phyloP scores from a whole-genome alignment of 2,113 vertebrate species.

The Circaetus cinerascens region DNA sequence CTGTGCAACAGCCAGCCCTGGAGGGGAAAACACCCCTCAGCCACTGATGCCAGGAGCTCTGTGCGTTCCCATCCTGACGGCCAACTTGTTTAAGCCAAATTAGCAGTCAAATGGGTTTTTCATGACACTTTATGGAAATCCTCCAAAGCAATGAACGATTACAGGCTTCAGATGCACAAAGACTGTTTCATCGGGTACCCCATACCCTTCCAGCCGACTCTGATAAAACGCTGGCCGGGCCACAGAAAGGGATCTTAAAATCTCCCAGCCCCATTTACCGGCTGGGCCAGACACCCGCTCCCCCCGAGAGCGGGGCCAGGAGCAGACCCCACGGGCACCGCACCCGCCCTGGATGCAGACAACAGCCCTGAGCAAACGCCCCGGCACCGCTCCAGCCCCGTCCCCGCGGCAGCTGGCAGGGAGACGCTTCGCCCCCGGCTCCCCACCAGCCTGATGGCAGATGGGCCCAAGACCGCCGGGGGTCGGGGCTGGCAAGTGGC shows the following conservation, averaged over 20 bases:
- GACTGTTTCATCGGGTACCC: not conserved
- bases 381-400: not conserved
- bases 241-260: not conserved
- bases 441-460: not conserved
- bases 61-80: not conserved
- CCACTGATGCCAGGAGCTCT: not conserved
- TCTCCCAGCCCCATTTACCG: not conserved
- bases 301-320: not conserved
- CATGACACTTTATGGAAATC: not conserved
- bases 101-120: conserved; percentile 35
- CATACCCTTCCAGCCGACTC: not conserved
- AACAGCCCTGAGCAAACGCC: not conserved
- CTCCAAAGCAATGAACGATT: not conserved
- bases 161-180: not conserved
- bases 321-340: not conserved
- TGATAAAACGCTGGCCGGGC: not conserved
- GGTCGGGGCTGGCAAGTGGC: not conserved
- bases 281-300: not conserved
- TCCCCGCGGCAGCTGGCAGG: not conserved
- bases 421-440: not conserved
- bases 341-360: not conserved
- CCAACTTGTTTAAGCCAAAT: conserved; percentile 36
- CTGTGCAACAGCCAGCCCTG: rapidly evolving
- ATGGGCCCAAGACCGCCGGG: not conserved
- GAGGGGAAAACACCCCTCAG: not conserved